Evolutionary conservation across 1,140 invertebrate genomes (phyloP).

Genomic region (Andrena cerasifolii): DNA sequence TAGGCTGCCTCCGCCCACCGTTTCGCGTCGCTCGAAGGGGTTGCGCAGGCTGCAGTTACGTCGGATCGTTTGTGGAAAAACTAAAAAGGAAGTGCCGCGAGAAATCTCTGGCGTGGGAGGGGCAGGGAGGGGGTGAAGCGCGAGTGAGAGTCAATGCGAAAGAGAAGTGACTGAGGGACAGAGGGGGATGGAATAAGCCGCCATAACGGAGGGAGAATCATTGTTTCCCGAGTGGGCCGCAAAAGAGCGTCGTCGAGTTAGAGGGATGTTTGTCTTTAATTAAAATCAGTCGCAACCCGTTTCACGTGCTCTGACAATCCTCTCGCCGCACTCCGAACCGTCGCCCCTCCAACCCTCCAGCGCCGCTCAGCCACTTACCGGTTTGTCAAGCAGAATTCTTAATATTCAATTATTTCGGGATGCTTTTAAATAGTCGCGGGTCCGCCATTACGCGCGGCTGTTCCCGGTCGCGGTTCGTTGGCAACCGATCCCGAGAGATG

Average conservation of each 20-base stretch:
- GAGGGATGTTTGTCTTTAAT: slow-evolving; percentile 81
- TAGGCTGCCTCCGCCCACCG: background rate
- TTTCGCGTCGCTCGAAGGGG: background rate
- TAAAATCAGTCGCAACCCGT: slow-evolving; percentile 75
- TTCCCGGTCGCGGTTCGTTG: slow-evolving; percentile 26
- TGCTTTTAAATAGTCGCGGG: slow-evolving; percentile 76
- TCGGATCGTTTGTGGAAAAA: slow-evolving; percentile 50
- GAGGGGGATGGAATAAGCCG: slow-evolving; percentile 32
- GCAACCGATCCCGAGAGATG: background rate
- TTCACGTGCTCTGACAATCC: slow-evolving; percentile 55
- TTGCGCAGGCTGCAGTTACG: slow-evolving; percentile 39
- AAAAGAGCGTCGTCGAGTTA: slow-evolving; percentile 66
- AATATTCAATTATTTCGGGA: slow-evolving; percentile 79
- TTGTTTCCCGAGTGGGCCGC: slow-evolving; percentile 70
- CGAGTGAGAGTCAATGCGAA: too few species aligned
- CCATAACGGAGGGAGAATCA: slow-evolving; percentile 55
- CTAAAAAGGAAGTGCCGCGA: slow-evolving; percentile 39
- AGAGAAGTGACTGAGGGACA: slow-evolving; percentile 12
- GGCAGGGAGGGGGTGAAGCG: slow-evolving; percentile 42
- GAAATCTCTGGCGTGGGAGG: slow-evolving; percentile 53
- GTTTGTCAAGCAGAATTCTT: slow-evolving; percentile 73
- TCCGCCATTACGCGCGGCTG: slow-evolving; percentile 16
- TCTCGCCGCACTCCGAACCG: background rate
- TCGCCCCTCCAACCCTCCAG: background rate
- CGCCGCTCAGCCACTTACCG: slow-evolving; percentile 51